Evolutionary conservation across 2,797 vertebrate species (phyloP).

Genomic region (Leuciscus waleckii): DNA sequence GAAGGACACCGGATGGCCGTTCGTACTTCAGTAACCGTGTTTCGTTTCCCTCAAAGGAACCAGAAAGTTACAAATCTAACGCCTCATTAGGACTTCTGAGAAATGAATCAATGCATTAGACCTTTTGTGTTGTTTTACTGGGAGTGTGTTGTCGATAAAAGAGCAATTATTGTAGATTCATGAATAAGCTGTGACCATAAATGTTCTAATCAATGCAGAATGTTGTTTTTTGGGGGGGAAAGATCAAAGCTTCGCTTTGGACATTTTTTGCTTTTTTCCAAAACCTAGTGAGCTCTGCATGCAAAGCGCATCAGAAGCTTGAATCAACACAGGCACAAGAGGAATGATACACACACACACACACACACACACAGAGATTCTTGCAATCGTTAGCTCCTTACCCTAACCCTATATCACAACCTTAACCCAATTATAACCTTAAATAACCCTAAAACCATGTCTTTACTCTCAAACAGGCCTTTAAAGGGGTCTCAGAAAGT

Average conservation of each 20-base stretch:
- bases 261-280: background rate
- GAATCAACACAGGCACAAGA: background rate
- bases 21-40: conserved; percentile 24
- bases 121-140: conserved; percentile 27
- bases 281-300: background rate
- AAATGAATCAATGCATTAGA: conserved; percentile 38
- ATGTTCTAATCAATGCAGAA: background rate
- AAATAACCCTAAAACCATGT: too few relatives aligned
- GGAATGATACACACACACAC: background rate
- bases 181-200: conserved; percentile 17
- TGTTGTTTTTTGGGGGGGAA: background rate
- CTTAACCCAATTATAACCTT: too few relatives aligned
- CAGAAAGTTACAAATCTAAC: conserved; percentile 39
- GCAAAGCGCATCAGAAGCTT: background rate
- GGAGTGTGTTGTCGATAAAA: background rate
- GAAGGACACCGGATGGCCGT: background rate
- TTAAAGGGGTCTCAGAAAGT: too few relatives aligned
- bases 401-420: too few relatives aligned
- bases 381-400: too few relatives aligned
- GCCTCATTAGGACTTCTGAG: conserved; percentile 47
- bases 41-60: conserved; percentile 28
- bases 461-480: too few relatives aligned
- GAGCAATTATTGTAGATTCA: background rate
- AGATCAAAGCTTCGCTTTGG: background rate
- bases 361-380: too few relatives aligned